These are phyloP conservation scores for Pandion haliaetus DNA, from an alignment of 2,113 vertebrate species.

Conservation along the genomic window DNA sequence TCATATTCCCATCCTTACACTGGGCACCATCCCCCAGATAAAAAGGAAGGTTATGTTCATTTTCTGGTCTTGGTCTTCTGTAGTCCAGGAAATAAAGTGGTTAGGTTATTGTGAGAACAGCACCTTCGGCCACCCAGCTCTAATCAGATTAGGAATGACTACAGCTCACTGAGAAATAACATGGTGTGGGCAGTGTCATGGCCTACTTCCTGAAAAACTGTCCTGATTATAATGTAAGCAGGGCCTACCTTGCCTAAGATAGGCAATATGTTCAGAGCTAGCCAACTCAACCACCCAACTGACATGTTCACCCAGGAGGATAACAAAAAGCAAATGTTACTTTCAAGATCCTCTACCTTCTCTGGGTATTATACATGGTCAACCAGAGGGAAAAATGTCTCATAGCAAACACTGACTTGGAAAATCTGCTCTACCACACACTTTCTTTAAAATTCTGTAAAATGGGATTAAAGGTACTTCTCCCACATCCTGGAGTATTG, in stretches of 20 bases:
- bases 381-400: not conserved
- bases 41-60: not conserved
- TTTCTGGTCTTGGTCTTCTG: not conserved
- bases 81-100: not conserved
- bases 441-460: not conserved
- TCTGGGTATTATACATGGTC: not conserved
- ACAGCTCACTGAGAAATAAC: not conserved
- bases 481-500: not conserved
- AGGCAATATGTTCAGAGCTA: not conserved
- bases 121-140: not conserved
- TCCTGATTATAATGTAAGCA: not conserved
- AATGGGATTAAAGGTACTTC: not conserved
- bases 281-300: not conserved
- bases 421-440: not conserved
- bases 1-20: not conserved
- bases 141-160: not conserved
- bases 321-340: not conserved
- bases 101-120: not conserved
- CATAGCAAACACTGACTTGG: not conserved
- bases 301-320: not conserved
- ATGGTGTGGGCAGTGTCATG: not conserved
- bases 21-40: not conserved
- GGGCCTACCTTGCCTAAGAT: not conserved
- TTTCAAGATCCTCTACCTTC: not conserved
- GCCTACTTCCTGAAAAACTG: not conserved